These are phyloP conservation scores for Muscicapa comitata DNA, from an alignment of 2,797 vertebrate genomes.

Conservation along the genomic window DNA sequence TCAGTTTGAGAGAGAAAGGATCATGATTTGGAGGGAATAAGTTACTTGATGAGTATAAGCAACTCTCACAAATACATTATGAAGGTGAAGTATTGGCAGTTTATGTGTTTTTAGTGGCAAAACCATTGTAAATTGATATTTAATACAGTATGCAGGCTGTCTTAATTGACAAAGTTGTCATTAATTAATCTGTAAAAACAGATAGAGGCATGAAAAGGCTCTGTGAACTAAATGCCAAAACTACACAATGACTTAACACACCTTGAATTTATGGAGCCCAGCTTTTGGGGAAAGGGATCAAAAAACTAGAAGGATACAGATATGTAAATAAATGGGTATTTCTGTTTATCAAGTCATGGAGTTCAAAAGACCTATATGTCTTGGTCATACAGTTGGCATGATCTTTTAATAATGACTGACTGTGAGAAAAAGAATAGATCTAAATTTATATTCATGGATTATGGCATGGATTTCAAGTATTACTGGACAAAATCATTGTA, in stretches of 20 bases:
- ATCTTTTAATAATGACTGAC: neutral
- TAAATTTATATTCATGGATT: neutral
- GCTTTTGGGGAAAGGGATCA: neutral
- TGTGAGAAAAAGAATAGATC: neutral
- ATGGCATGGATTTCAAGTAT: neutral
- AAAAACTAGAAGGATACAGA: neutral
- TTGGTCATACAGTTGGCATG: neutral
- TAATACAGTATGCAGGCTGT: neutral
- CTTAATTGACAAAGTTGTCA: neutral
- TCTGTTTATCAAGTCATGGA: neutral
- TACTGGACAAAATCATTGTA: neutral
- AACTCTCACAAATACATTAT: neutral
- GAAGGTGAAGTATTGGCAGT: neutral
- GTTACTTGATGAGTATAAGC: neutral
- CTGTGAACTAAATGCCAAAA: neutral
- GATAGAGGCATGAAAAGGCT: neutral
- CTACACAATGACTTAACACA: neutral
- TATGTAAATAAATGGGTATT: neutral
- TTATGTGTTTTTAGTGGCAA: neutral
- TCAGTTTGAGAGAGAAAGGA: neutral
- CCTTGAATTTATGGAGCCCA: neutral
- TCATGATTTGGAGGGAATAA: neutral
- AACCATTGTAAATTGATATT: neutral
- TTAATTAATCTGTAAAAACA: neutral
- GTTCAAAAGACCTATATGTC: neutral